Evolutionary conservation across 2,888 invertebrate genomes (phyloP), one percentile per base, ranked within the genome.

Genomic region (Galeopsomyia nigrocyanea): DNA sequence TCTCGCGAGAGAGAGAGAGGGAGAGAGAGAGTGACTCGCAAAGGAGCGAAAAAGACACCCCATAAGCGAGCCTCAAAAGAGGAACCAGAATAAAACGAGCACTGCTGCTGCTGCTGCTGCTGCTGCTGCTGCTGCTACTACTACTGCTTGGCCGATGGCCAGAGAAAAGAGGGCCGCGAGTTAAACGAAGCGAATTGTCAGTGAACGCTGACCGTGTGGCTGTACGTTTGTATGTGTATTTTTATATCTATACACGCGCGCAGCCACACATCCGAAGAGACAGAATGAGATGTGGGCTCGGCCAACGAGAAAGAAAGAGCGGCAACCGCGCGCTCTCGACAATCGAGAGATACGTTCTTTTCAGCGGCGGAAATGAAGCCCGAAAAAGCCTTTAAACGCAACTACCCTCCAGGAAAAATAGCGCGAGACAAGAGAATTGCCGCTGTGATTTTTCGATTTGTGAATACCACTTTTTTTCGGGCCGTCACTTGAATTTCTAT

Each of bases 121-220:
- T 62, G 65, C 73, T 71, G 66, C 76, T 76, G 77, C 56, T 60
- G 13, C 22, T 31, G 6, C 31, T 46, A 51, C 56, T 60, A 13
- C 22, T 31, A 6, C 31, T 46, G 75, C 55, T 80, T 80, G 80
- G 80, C 78, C 71, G 68, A 73, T 76, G 39, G 5, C 39, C 39
- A 39, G 39, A 39, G 39, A 39, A 39, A 39, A 39, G 39, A 39
- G 13, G 75, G 77, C 79, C 80, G 50, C 47, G 39, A 26, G 58
- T 82, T 83, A 82, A 83, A 82, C 82, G 82, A 83, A 82, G 80
- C 81, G 82, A 81, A 82, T 80, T 79, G 80, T 83, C 78, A 77
- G 77, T 76, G 77, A 75, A 77, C 74, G 16, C 16, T 68, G 68
- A 61, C 61, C 62, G 47, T 70, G 53, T 64, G 57, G 16, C 68